phyloP scores from a whole-genome alignment of 1,140 invertebrate species.

The Atta texana region DNA sequence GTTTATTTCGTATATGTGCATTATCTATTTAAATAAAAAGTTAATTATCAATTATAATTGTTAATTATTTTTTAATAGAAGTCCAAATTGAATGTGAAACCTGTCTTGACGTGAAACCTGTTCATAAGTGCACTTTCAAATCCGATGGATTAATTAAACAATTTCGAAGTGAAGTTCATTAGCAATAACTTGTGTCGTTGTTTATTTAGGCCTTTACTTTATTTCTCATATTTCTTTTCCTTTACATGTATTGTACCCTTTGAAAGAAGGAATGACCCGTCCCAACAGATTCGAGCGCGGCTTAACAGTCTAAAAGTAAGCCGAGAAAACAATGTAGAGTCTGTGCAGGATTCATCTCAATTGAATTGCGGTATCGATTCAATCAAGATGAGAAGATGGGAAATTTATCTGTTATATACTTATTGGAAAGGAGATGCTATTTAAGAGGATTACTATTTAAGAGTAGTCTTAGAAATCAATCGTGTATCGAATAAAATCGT shows the following conservation, averaged over 20 bases:
- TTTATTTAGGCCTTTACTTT: slow-evolving; percentile 68
- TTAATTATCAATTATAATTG: background rate
- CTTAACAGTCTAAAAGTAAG: slow-evolving; percentile 43
- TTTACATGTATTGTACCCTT: slow-evolving; percentile 39
- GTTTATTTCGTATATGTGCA: background rate
- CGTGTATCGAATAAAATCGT: background rate
- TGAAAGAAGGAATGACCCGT: background rate
- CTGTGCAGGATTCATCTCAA: slow-evolving; percentile 54
- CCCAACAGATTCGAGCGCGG: slow-evolving; percentile 6
- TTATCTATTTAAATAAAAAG: background rate
- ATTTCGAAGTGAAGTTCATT: slow-evolving; percentile 25
- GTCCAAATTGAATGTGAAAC: background rate
- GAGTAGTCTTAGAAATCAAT: background rate
- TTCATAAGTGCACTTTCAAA: background rate
- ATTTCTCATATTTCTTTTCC: slow-evolving; percentile 16
- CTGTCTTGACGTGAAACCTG: background rate
- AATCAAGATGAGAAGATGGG: background rate
- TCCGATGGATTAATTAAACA: background rate
- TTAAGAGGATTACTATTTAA: too few species aligned
- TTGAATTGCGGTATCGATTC: slow-evolving; percentile 60
- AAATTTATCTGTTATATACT: slow-evolving; percentile 3
- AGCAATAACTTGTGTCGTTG: slow-evolving; percentile 32
- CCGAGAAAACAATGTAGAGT: slow-evolving; percentile 65
- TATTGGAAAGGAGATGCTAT: background rate
- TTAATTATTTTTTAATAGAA: background rate